Evolutionary conservation across 1,140 invertebrate species (phyloP).

Genomic region (Bombus picipes): DNA sequence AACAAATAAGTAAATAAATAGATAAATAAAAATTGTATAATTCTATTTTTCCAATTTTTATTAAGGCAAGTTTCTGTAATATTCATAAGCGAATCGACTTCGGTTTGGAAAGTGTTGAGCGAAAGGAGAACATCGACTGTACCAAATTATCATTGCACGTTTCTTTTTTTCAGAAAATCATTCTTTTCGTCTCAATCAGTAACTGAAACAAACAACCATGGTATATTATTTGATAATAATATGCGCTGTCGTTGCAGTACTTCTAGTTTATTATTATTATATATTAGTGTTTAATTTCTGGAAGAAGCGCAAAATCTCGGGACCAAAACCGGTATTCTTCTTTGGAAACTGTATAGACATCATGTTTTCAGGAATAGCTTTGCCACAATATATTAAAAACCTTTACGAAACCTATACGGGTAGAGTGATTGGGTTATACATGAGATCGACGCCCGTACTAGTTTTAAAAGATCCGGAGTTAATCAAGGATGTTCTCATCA

Average conservation of each 20-base stretch:
- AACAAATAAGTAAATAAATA: no score
- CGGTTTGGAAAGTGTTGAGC: fast-evolving
- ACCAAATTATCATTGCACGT: no score
- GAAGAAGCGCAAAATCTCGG: neutral
- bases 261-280: neutral
- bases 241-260: neutral
- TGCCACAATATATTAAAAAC: conserved; percentile 28
- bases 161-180: no score
- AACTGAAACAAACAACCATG: no score
- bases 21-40: no score
- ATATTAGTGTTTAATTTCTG: neutral
- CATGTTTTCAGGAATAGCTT: conserved; percentile 39
- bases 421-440: conserved; percentile 77
- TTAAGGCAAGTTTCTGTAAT: no score
- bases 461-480: conserved; percentile 79
- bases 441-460: conserved; percentile 68
- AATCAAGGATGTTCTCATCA: conserved; percentile 81
- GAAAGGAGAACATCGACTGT: no score
- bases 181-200: no score
- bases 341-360: conserved; percentile 19
- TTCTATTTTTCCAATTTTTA: no score
- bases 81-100: no score
- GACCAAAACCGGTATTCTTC: neutral
- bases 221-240: no score
- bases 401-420: conserved; percentile 69